Base-by-base conservation (phyloP, 2,888 invertebrate species). In the Cantharis rufa region DNA sequence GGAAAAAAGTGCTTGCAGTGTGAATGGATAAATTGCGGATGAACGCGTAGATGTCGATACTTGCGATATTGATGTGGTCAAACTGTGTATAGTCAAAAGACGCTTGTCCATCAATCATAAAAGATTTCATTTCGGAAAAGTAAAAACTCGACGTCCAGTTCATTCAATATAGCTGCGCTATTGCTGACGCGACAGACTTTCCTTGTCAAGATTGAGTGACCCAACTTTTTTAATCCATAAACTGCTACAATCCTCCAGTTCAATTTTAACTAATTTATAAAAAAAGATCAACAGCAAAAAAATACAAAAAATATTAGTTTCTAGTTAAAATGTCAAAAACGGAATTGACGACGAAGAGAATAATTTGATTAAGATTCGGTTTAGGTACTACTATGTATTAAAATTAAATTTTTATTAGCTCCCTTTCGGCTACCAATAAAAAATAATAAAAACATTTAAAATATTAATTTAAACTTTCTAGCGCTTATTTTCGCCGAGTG, bases 101-200 rank as follows among this genome's bases (percentile, higher is more conserved):
- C 80, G 80, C 77, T 74, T 81, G 81, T 84, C 84, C 81, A 84
- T 85, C 85, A 84, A 85, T 85, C 85, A 84, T 83, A 83, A 82
- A 82, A 82, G 80, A 82, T 84, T 84, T 83, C 84, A 84, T 84
- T 84, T 84, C 64, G 16, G 64, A 82, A 81, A 83, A 83, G 81
- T 81, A 82, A 83, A 79, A 80, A 82, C 75, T 73, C 72, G 48
- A 69, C 61, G 72, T 69, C 76, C 74, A 72, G 72, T 76, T 74
- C 78, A 78, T 75, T 78, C 81, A 83, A 83, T 83, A 83, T 82
- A 77, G 80, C 78, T 80, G 79, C 78, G 74, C 70, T 79, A 77
- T 75, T 80, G 83, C 83, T 83, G 83, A 83, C 82, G 80, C 79
- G 77, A 79, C 70, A 78, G 77, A 76, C 78, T 74, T 79, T 71